Evolutionary conservation across 1,140 invertebrate genomes (phyloP).

Genomic region (Melanaphis sacchari): DNA sequence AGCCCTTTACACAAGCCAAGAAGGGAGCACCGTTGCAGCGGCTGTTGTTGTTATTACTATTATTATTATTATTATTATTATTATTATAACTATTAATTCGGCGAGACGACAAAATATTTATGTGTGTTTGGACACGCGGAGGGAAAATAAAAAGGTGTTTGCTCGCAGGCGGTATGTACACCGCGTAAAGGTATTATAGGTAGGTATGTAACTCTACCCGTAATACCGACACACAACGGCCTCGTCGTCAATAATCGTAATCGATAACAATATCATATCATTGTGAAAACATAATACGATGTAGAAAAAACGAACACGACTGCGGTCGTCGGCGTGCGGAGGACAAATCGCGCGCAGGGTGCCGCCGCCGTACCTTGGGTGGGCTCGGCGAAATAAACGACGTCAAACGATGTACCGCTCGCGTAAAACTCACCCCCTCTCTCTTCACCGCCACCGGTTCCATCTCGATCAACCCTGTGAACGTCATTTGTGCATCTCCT

Average conservation of each 20-base stretch:
- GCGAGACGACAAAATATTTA: slow-evolving; percentile 38
- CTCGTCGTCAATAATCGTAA: neutral
- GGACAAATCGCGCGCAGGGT: slow-evolving; percentile 37
- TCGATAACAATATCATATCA: neutral
- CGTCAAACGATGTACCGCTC: slow-evolving; percentile 12
- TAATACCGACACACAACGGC: neutral
- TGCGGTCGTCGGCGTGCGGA: neutral
- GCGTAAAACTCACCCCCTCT: neutral
- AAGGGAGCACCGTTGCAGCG: neutral
- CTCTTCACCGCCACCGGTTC: neutral
- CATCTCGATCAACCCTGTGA: neutral
- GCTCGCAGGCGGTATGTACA: neutral
- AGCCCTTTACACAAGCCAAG: neutral
- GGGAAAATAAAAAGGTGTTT: slow-evolving; percentile 27
- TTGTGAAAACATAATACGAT: neutral
- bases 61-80: neutral
- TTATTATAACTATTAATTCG: slow-evolving; percentile 26
- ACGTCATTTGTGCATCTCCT: neutral
- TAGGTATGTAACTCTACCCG: neutral
- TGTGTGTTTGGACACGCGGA: slow-evolving; percentile 12
- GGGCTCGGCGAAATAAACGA: slow-evolving; percentile 14
- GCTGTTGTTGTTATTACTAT: neutral
- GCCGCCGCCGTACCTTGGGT: slow-evolving; percentile 36
- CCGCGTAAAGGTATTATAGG: neutral
- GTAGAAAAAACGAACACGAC: neutral